Evolutionary conservation across 2,888 invertebrate species (phyloP).

Genomic region (Cosmia pyralina): DNA sequence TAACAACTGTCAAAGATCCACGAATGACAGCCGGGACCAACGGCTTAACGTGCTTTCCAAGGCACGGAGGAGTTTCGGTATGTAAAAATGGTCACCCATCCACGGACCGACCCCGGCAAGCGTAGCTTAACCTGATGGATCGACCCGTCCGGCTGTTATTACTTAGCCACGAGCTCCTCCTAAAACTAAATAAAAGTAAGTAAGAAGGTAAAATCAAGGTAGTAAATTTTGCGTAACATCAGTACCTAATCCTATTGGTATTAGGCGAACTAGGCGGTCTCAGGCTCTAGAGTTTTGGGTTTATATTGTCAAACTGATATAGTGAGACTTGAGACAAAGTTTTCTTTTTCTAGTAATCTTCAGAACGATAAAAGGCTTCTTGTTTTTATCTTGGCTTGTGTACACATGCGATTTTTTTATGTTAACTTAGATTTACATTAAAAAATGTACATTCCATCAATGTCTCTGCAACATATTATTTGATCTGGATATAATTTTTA

Average conservation of each 20-base stretch:
- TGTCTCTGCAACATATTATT: not conserved
- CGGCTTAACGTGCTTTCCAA: too few relatives aligned
- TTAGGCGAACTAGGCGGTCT: not conserved
- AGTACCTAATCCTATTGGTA: slow-evolving; percentile 19
- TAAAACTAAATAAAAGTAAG: slow-evolving; percentile 10
- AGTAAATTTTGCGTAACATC: slow-evolving; percentile 24
- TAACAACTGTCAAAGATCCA: too few relatives aligned
- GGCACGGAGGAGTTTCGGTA: too few relatives aligned
- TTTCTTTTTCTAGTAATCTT: not conserved
- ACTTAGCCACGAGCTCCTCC: too few relatives aligned
- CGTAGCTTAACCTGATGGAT: too few relatives aligned
- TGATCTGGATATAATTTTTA: slow-evolving; percentile 26
- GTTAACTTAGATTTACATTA: not conserved
- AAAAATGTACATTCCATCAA: not conserved
- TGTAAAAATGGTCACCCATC: too few relatives aligned
- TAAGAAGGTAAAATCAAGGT: not conserved
- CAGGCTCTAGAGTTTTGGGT: slow-evolving; percentile 1
- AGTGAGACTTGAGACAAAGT: not conserved
- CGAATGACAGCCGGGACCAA: too few relatives aligned
- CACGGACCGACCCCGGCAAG: too few relatives aligned
- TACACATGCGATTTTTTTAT: not conserved
- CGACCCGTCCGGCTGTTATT: too few relatives aligned
- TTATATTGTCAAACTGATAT: slow-evolving; percentile 11
- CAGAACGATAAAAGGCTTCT: not conserved
- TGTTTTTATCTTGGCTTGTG: not conserved